phyloP scores from a whole-genome alignment of 1,140 invertebrate genomes.

The Procambarus clarkii region DNA sequence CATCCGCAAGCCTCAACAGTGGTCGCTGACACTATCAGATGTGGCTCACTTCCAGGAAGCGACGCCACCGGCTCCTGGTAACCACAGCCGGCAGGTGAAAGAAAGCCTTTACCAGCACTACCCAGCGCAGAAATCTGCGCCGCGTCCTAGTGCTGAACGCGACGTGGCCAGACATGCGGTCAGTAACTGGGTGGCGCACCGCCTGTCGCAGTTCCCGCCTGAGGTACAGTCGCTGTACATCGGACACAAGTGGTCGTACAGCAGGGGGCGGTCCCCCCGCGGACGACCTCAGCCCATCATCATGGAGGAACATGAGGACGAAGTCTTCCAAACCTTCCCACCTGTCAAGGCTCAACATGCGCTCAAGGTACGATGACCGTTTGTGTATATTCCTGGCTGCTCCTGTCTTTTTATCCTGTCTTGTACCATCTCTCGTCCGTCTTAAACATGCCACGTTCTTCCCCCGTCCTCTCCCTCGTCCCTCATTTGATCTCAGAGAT shows the following conservation, averaged over 20 bases:
- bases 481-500: neutral
- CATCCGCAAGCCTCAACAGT: neutral
- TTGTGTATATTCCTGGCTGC: neutral
- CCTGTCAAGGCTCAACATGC: neutral
- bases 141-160: neutral
- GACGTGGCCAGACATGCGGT: constrained; percentile 6
- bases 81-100: neutral
- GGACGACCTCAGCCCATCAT: neutral
- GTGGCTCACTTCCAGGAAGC: neutral
- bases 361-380: neutral
- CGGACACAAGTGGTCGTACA: constrained; percentile 5
- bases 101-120: neutral
- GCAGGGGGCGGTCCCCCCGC: neutral
- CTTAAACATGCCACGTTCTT: neutral
- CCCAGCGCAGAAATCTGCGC: neutral
- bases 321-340: neutral
- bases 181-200: constrained; percentile 10
- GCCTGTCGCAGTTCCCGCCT: constrained; percentile 14
- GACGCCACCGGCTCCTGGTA: neutral
- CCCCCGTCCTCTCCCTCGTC: neutral
- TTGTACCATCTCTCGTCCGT: neutral
- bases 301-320: constrained; percentile 19
- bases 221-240: constrained; percentile 18
- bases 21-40: constrained; percentile 18
- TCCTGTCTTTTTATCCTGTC: neutral